These are phyloP conservation scores for Armadillidium nasatum DNA, from an alignment of 1,140 invertebrate genomes.

Conservation along the genomic window DNA sequence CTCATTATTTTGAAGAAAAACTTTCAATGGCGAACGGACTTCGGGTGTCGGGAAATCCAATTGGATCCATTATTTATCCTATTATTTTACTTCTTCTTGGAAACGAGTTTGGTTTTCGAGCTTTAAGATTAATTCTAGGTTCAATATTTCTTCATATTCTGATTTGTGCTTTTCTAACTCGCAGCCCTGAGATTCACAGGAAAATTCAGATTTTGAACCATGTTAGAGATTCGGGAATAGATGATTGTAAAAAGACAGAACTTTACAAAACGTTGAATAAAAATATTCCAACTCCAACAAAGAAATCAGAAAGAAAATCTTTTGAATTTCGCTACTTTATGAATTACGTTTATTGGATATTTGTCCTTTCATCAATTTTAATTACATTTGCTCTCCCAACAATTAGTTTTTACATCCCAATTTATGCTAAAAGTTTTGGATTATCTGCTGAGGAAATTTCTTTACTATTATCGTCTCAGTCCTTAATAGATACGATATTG, in stretches of 20 bases:
- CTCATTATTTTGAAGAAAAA: conserved; percentile 1
- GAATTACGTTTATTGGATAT: conserved; percentile 1
- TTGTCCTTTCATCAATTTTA: not conserved
- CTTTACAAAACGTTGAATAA: too few relatives aligned
- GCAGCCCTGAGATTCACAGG: too few relatives aligned
- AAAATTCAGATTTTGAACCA: too few relatives aligned
- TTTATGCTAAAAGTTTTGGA: conserved; percentile 7
- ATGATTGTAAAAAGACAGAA: too few relatives aligned
- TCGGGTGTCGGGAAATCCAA: not conserved
- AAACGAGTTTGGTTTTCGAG: not conserved
- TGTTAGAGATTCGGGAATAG: too few relatives aligned
- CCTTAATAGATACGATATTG: not conserved
- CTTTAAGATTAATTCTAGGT: not conserved
- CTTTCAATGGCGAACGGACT: not conserved
- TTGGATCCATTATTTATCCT: not conserved
- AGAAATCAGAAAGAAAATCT: not conserved
- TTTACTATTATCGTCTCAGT: not conserved
- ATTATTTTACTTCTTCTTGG: not conserved
- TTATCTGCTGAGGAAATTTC: not conserved
- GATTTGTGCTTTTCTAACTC: conserved; percentile 2
- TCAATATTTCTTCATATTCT: not conserved
- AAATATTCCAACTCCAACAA: not conserved
- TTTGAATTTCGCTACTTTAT: not conserved
- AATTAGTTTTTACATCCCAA: not conserved
- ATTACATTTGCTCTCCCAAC: not conserved